Evolutionary conservation across 2,113 vertebrate species (phyloP).

Genomic region (Galemys pyrenaicus): DNA sequence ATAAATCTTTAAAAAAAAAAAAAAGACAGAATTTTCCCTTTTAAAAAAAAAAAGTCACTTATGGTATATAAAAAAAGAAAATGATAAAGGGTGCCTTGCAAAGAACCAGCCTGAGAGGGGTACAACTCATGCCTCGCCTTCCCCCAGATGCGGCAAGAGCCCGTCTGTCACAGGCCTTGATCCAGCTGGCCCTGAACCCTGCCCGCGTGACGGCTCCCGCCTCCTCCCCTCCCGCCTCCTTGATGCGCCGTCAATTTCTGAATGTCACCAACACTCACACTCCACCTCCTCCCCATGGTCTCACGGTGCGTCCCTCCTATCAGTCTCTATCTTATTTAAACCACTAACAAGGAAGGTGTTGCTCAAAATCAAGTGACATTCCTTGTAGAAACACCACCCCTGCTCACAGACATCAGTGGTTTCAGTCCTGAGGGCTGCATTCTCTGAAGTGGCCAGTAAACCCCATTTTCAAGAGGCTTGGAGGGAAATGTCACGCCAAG

Average conservation of each 20-base stretch:
- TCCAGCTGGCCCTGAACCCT: background rate
- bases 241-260: background rate
- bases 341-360: background rate
- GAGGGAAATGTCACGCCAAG: background rate
- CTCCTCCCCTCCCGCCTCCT: background rate
- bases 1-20: no score
- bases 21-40: no score
- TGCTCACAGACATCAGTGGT: background rate
- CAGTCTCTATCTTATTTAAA: background rate
- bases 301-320: background rate
- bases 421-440: background rate
- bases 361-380: background rate
- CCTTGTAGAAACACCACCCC: background rate
- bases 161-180: background rate
- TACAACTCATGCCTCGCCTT: background rate
- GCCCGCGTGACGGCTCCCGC: background rate
- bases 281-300: background rate
- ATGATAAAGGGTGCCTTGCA: background rate
- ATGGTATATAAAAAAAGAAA: background rate
- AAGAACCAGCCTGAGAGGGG: background rate
- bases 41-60: conserved; percentile 48
- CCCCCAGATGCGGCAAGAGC: background rate
- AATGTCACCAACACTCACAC: background rate
- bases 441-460: background rate
- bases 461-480: background rate